Conservation (phyloP, 2,113 vertebrate species). For the Limanda limanda region DNA sequence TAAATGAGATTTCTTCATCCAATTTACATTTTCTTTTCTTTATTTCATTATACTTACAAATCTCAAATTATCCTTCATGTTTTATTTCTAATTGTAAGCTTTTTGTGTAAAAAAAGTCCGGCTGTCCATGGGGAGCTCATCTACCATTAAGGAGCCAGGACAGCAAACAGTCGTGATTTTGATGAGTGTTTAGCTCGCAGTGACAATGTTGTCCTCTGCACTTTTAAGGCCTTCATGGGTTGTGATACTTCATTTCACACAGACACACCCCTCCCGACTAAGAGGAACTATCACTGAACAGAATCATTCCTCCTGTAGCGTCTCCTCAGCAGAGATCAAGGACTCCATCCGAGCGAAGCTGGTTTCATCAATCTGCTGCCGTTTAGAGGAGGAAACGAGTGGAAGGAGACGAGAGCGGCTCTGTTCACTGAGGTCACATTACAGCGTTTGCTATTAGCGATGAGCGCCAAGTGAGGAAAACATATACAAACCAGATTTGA, state of each 20-base stretch:
- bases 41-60: no score
- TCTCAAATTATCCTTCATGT: no score
- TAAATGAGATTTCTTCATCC: no score
- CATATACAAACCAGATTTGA: not conserved
- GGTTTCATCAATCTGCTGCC: not conserved
- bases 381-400: not conserved
- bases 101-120: no score
- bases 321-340: constrained; percentile 8
- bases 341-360: not conserved
- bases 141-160: no score
- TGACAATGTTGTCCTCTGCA: no score
- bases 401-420: not conserved
- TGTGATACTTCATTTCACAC: not conserved
- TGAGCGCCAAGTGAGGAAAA: not conserved
- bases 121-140: no score
- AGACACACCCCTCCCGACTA: not conserved
- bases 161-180: no score
- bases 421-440: not conserved
- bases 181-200: no score
- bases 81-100: no score
- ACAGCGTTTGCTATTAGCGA: not conserved
- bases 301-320: not conserved
- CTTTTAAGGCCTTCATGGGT: not conserved
- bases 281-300: not conserved
- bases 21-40: no score